Base-by-base conservation (phyloP, 2,113 vertebrate species). In the Sakesphorus luctuosus region DNA sequence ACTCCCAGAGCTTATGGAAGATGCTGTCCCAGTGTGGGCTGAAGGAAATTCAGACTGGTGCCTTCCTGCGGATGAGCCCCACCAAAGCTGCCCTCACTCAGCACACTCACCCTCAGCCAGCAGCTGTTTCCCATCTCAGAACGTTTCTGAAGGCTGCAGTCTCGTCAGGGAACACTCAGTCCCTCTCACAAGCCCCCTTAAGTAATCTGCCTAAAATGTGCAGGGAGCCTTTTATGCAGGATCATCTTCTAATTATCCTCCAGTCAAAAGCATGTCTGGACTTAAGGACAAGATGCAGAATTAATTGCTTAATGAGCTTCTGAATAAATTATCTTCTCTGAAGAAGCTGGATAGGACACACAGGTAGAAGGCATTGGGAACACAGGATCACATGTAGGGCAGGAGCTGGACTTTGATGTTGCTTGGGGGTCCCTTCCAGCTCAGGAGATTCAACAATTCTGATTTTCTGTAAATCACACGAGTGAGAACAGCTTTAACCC, bases 61-160 rank as follows among this genome's bases (percentile, higher is more conserved):
- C 28, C 50, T 49, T 29, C 36, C 62, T 8, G 10, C 68, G 81
- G 58, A 33, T 11, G 14, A 93, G 93, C 73, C 91, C 84, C 36
- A 35, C 13, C 1, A 9, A 66, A 52, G 82, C 74, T 82, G 72
- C 90, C 81, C 72, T n/a, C 59, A 33, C 72, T n/a, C 59, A 33
- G 47, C 56, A 93, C 77, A 29, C 68, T 52, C 84, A n/a, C 35
- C 78, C 78, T 88, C 72, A 28, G 88, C 83, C 47, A 73, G 77
- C 80, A 93, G 94, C 62, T 94, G 92, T 29, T 91, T 89, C 35
- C 92, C 72, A 61, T 93, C 85, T 50, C 8, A 1, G 12, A 31
- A 31, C 10, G 26, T 95, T 95, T 83, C 18, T 83, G 92, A 94
- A 93, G 93, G 93, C 89, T 86, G 49, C 18, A 18, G 94, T 11